Base-by-base conservation (phyloP, 1,140 invertebrate genomes). In the Cardiocondyla obscurior region DNA sequence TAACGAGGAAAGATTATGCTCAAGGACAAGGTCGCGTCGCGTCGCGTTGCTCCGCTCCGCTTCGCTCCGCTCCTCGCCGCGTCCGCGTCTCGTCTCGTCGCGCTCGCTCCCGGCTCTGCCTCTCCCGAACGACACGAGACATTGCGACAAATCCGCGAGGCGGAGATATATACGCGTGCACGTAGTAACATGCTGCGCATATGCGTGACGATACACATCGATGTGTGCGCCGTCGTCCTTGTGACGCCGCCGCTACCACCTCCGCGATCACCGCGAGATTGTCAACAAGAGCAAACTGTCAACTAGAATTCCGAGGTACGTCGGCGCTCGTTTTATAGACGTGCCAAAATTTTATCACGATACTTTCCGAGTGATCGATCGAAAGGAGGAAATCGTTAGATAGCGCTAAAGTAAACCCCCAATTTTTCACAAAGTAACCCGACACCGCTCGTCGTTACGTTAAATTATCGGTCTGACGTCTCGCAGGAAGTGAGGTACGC, bases 1-100 rank as follows among this genome's bases (percentile, higher is more conserved):
- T 93, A 93, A 93, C 90, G 90, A 92, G 90, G 83, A 91, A 91
- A 92, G 91, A 93, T 94, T 94, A 93, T 90, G 89, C 81, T 69
- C 92, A 93, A 93, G 93, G 93, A 94, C 92, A 93, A 94, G 93
- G 93, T 89, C 90, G 82, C 69, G 62, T 46, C 46, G 73, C 25
- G 36, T 28, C 58, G 44, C 82, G 57, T 49, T 53, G 77, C 22
- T 25, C 67, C 60, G 42, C 72, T 57, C 65, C 33, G 64, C 25
- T 44, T 72, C 84, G 49, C 39, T n/a, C n/a, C n/a, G n/a, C n/a
- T n/a, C n/a, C n/a, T n/a, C n/a, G n/a, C n/a, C n/a, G n/a, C n/a
- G n/a, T n/a, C n/a, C n/a, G n/a, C n/a, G n/a, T n/a, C 57, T 0
- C 30, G 73, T n/a, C 73, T 22, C 28, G 72, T 28, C 72, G 36